Evolutionary conservation across 2,888 invertebrate genomes (phyloP).

Genomic region (Sphinx pinastri): DNA sequence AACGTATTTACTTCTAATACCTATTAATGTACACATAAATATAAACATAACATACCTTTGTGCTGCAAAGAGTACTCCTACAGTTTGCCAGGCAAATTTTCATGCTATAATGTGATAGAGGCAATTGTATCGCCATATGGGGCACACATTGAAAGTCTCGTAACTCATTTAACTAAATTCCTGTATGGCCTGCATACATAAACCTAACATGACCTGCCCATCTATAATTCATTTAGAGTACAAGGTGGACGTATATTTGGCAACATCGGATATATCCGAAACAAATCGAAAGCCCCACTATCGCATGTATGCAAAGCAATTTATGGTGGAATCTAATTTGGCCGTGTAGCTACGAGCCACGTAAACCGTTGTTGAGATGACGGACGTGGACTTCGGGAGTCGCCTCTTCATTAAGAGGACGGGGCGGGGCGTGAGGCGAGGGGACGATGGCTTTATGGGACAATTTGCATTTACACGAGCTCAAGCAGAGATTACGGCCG

Average conservation of each 20-base stretch:
- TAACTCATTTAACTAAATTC: background rate
- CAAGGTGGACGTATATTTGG: background rate
- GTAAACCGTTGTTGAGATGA: conserved; percentile 74
- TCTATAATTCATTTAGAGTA: conserved; percentile 13
- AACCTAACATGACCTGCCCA: background rate
- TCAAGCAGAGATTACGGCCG: conserved; percentile 80
- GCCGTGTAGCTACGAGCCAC: conserved; percentile 62
- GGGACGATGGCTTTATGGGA: conserved; percentile 78
- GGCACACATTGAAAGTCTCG: background rate
- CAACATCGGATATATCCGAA: conserved; percentile 13
- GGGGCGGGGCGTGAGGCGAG: conserved; percentile 51
- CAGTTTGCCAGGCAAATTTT: too few relatives aligned
- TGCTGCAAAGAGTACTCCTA: too few relatives aligned
- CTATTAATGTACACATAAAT: too few relatives aligned
- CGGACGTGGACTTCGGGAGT: conserved; percentile 71
- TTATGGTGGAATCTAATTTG: conserved; percentile 72
- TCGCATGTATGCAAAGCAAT: conserved; percentile 64
- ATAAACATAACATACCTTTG: too few relatives aligned
- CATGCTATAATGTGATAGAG: too few relatives aligned
- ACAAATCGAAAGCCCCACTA: conserved; percentile 23
- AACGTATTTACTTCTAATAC: too few relatives aligned
- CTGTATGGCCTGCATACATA: background rate
- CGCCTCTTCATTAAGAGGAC: conserved; percentile 77
- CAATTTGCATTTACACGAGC: conserved; percentile 84
- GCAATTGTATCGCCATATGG: too few relatives aligned